These are phyloP conservation scores for Pseudachorutes palmiensis DNA, from an alignment of 1,140 invertebrate genomes.

Conservation along the genomic window DNA sequence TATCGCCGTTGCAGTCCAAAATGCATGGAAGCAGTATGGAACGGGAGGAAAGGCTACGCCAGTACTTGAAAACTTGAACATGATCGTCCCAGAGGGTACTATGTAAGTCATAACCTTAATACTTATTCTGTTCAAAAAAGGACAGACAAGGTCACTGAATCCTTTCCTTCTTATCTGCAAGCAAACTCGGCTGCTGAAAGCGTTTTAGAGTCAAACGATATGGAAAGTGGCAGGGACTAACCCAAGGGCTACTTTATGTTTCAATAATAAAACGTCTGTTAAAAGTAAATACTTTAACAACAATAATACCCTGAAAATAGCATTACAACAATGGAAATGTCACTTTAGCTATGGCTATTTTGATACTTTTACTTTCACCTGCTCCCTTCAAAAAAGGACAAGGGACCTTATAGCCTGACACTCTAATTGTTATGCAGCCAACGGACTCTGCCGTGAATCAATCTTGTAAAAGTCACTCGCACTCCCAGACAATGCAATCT, in stretches of 20 bases:
- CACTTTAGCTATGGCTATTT: too few relatives aligned
- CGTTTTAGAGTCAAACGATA: neutral
- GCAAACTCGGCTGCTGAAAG: too few relatives aligned
- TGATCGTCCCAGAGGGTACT: slow-evolving; percentile 82
- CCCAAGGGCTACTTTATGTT: neutral
- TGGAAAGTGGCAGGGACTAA: neutral
- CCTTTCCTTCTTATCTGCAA: neutral
- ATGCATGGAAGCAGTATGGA: slow-evolving; percentile 79
- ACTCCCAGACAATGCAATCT: too few relatives aligned
- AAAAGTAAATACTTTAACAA: neutral
- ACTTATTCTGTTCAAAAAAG: slow-evolving; percentile 2
- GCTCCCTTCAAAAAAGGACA: too few relatives aligned
- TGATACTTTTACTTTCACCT: neutral
- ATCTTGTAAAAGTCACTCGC: too few relatives aligned
- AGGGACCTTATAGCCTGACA: too few relatives aligned
- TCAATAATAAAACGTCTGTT: neutral
- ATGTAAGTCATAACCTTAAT: slow-evolving; percentile 59
- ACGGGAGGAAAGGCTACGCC: slow-evolving; percentile 64
- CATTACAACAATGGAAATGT: neutral
- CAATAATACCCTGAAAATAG: neutral
- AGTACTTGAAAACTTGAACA: slow-evolving; percentile 74
- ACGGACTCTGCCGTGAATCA: too few relatives aligned
- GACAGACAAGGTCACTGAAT: neutral
- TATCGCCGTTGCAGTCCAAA: slow-evolving; percentile 70
- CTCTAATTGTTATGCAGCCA: too few relatives aligned